Percentiles rank a stretch among this genome's conserved stretches.
phyloP scores from a whole-genome alignment of 92 coral and sea anemone species.

The Palythoa grandiflora region DNA sequence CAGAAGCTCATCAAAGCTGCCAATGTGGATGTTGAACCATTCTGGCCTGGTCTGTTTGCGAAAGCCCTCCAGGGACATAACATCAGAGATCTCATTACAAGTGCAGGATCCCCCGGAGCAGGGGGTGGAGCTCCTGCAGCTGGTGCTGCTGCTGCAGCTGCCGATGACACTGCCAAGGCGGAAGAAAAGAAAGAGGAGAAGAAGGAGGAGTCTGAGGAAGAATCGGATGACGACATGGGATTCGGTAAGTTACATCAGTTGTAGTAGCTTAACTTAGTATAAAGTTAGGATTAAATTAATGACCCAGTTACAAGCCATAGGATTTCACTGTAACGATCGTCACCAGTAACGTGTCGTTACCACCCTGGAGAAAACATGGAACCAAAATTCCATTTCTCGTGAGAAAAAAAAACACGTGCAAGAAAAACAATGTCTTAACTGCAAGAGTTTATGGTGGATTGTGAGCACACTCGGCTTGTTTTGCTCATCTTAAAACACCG shows the following conservation, averaged over 20 bases:
- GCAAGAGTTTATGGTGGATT: too few species aligned
- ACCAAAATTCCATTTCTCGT: too few species aligned
- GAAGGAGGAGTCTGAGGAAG: constrained; percentile 77
- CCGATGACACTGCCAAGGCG: constrained; percentile 48
- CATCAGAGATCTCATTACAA: constrained; percentile 85
- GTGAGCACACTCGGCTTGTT: too few species aligned
- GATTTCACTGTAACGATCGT: too few species aligned
- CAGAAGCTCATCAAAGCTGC: constrained; percentile 91
- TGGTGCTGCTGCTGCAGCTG: constrained; percentile 61
- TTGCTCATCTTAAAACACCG: too few species aligned
- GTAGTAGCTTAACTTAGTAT: too few species aligned
- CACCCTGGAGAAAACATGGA: too few species aligned
- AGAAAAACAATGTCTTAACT: too few species aligned
- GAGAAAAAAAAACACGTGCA: too few species aligned
- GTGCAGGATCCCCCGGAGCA: constrained; percentile 95
- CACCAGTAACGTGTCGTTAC: too few species aligned
- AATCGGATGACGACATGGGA: constrained; percentile 97
- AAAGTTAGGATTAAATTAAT: too few species aligned
- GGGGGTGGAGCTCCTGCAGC: constrained; percentile 83
- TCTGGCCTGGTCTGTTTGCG: constrained; percentile 99
- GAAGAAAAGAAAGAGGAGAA: constrained; percentile 85
- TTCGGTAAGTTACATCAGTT: constrained; percentile 75
- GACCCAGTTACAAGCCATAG: too few species aligned
- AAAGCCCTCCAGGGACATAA: constrained; percentile 96
- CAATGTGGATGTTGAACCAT: constrained; percentile 90